These are phyloP conservation scores for Siniperca scherzeri DNA, from an alignment of 2,797 vertebrate genomes.

Conservation along the genomic window DNA sequence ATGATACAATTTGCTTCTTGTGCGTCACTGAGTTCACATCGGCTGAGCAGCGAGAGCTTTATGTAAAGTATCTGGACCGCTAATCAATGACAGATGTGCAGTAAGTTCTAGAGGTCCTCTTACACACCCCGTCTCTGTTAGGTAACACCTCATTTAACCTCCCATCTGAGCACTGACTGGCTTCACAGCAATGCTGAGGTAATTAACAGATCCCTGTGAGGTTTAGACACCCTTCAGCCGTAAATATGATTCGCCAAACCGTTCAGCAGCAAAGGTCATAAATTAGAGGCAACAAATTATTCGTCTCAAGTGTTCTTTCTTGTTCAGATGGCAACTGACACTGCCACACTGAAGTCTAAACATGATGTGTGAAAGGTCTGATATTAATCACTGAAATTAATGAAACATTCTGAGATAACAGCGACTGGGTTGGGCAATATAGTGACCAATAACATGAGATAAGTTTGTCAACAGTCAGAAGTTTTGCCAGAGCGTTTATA, in stretches of 20 bases:
- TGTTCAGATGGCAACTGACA: slow-evolving; percentile 28
- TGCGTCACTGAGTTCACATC: slow-evolving; percentile 44
- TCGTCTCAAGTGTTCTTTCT: slow-evolving; percentile 14
- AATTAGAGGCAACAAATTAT: slow-evolving; percentile 41
- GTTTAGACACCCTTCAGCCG: slow-evolving; percentile 50
- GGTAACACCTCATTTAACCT: slow-evolving; percentile 69
- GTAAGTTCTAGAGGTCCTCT: slow-evolving; percentile 42
- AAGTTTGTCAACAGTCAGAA: not conserved
- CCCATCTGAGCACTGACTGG: slow-evolving; percentile 47
- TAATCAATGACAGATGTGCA: slow-evolving; percentile 80
- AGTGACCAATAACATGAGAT: not conserved
- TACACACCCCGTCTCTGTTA: slow-evolving; percentile 57
- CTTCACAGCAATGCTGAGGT: slow-evolving; percentile 59
- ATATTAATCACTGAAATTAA: slow-evolving; percentile 16
- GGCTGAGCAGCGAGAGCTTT: slow-evolving; percentile 44
- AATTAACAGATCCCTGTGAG: slow-evolving; percentile 64
- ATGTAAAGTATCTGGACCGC: slow-evolving; percentile 61
- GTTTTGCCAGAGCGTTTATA: not conserved
- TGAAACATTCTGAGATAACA: not conserved
- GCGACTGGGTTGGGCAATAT: not conserved
- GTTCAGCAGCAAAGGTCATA: slow-evolving; percentile 35
- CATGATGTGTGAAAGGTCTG: slow-evolving; percentile 23
- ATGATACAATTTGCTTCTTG: slow-evolving; percentile 62
- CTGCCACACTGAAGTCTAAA: slow-evolving; percentile 28
- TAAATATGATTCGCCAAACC: slow-evolving; percentile 54